phyloP scores from a whole-genome alignment of 2,888 invertebrate species.

The Hydropsyche betteni region DNA sequence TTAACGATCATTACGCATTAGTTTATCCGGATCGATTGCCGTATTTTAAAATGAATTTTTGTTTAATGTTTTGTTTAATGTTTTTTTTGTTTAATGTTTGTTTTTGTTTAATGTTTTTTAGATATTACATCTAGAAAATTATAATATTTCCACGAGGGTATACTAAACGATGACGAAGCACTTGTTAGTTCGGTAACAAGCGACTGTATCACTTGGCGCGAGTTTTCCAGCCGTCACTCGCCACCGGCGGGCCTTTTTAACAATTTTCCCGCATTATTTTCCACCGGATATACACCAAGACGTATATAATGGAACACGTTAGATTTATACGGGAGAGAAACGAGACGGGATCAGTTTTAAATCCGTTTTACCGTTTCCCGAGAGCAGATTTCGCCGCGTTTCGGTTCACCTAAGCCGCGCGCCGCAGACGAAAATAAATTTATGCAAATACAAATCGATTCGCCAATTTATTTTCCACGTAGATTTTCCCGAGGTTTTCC shows the following conservation, averaged over 20 bases:
- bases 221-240: slow-evolving; percentile 14
- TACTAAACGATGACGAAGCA: slow-evolving; percentile 7
- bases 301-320: too few species aligned
- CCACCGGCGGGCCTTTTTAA: neutral
- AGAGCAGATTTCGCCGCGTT: slow-evolving; percentile 31
- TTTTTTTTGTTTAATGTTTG: too few species aligned
- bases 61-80: too few species aligned
- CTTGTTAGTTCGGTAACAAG: slow-evolving; percentile 25
- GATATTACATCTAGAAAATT: too few species aligned
- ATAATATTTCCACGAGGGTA: too few species aligned
- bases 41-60: too few species aligned
- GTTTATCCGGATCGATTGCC: too few species aligned
- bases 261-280: slow-evolving; percentile 20
- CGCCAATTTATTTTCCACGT: slow-evolving; percentile 48
- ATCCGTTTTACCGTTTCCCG: slow-evolving; percentile 29
- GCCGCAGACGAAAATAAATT: slow-evolving; percentile 40
- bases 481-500: slow-evolving; percentile 42
- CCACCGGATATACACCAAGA: neutral
- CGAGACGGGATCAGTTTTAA: slow-evolving; percentile 24
- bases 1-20: too few species aligned
- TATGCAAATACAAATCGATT: slow-evolving; percentile 49
- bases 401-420: slow-evolving; percentile 12
- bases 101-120: too few species aligned
- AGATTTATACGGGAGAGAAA: slow-evolving; percentile 10
- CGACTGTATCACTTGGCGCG: slow-evolving; percentile 16